Percentiles rank a stretch among this genome's conserved stretches.
Conservation (phyloP, 92 coral and sea anemone species). For the Bergia puertoricense region DNA sequence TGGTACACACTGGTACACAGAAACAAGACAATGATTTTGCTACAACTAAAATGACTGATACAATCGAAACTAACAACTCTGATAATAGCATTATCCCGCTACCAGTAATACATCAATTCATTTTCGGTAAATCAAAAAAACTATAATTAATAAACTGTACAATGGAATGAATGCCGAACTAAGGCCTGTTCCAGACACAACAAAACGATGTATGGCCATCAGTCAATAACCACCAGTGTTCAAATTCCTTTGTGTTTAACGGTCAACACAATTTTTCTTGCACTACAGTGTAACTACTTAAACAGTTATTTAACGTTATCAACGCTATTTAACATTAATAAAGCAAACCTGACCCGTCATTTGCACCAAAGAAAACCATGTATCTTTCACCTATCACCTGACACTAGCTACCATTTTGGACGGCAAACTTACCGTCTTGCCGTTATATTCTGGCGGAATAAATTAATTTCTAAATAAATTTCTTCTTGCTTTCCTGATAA, state of each 20-base stretch:
- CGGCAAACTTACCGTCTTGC: neutral
- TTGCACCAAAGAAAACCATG: conserved; percentile 1
- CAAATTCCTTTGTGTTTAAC: too few species aligned
- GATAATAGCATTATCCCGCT: neutral
- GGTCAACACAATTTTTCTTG: neutral
- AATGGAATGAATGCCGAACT: too few species aligned
- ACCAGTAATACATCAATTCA: neutral
- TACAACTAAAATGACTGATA: neutral
- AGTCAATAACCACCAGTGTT: neutral
- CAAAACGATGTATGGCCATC: neutral
- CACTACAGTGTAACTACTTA: neutral
- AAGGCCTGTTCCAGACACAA: too few species aligned
- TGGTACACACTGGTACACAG: neutral
- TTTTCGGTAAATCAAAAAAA: too few species aligned
- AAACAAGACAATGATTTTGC: neutral
- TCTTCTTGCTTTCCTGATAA: conserved; percentile 17
- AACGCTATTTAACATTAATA: too few species aligned
- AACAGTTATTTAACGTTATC: neutral
- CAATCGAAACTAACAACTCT: neutral
- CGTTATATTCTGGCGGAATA: conserved; percentile 10
- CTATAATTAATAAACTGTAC: too few species aligned
- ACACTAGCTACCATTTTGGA: conserved; percentile 10
- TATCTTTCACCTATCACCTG: neutral
- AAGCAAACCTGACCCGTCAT: neutral
- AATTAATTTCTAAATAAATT: conserved; percentile 33